Evolutionary conservation across 2,113 vertebrate species (phyloP).

Genomic region (Anolis carolinensis): DNA sequence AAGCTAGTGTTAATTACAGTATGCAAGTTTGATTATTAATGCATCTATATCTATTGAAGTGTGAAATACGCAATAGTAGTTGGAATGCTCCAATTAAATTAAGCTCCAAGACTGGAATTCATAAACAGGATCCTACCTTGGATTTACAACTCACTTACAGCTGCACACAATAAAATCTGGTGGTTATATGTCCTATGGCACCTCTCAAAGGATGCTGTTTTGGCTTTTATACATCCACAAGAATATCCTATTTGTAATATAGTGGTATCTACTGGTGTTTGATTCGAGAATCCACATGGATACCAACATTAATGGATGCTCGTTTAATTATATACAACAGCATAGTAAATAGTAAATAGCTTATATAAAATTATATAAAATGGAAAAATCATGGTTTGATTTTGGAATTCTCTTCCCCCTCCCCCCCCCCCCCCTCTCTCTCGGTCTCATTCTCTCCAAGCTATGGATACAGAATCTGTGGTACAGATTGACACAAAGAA

Average conservation of each 20-base stretch:
- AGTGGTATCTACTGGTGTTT: no score
- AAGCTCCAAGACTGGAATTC: constrained; percentile 76
- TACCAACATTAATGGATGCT: no score
- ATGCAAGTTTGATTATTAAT: constrained; percentile 82
- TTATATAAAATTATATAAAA: no score
- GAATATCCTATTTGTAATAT: background rate
- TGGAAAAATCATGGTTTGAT: no score
- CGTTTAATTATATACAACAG: no score
- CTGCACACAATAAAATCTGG: constrained; percentile 1
- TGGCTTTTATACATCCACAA: background rate
- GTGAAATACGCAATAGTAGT: constrained; percentile 85
- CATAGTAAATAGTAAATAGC: no score
- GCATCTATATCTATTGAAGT: constrained; percentile 79
- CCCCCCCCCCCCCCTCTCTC: no score
- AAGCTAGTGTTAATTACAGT: constrained; percentile 81
- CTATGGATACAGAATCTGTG: no score
- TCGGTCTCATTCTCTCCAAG: no score
- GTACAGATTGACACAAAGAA: no score
- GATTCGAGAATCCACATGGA: no score
- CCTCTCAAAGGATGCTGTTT: background rate
- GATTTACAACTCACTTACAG: constrained; percentile 57
- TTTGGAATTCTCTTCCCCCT: no score
- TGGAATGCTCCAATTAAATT: constrained; percentile 80
- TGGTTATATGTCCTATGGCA: constrained; percentile 36
- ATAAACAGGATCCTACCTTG: constrained; percentile 61